Evolutionary conservation across 2,888 invertebrate species (phyloP).

Genomic region (Brachycybe producta): DNA sequence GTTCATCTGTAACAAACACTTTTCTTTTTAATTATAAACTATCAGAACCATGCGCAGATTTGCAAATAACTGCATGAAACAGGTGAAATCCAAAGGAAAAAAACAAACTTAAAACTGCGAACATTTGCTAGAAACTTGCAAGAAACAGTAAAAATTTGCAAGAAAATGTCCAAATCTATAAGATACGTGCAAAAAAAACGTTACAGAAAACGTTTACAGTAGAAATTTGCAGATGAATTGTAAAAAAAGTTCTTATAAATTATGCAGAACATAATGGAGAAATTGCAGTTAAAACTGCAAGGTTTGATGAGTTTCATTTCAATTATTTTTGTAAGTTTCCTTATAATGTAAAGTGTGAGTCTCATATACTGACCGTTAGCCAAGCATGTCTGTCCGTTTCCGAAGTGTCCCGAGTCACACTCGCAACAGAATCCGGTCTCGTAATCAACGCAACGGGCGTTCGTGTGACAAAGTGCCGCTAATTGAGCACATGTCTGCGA

Average conservation of each 20-base stretch:
- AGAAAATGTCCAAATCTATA: slow-evolving; percentile 20
- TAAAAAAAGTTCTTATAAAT: no score
- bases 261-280: no score
- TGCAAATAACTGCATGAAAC: not conserved
- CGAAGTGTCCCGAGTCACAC: slow-evolving; percentile 67
- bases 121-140: no score
- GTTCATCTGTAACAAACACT: slow-evolving; percentile 53
- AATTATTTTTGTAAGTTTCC: no score
- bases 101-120: no score
- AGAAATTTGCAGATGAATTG: no score
- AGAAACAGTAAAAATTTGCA: slow-evolving; percentile 16
- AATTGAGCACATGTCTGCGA: slow-evolving; percentile 33
- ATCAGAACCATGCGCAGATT: not conserved
- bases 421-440: slow-evolving; percentile 76
- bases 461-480: slow-evolving; percentile 60
- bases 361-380: no score
- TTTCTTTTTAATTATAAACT: slow-evolving; percentile 48
- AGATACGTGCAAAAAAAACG: no score
- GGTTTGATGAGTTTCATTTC: no score
- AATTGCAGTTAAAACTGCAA: no score
- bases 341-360: no score
- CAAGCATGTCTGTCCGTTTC: slow-evolving; percentile 83
- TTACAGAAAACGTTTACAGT: no score
- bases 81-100: not conserved
- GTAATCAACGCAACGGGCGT: slow-evolving; percentile 70